Evolutionary conservation across 2,888 invertebrate species (phyloP), one percentile per base, ranked within the genome.

Genomic region (Gryllus longicercus): DNA sequence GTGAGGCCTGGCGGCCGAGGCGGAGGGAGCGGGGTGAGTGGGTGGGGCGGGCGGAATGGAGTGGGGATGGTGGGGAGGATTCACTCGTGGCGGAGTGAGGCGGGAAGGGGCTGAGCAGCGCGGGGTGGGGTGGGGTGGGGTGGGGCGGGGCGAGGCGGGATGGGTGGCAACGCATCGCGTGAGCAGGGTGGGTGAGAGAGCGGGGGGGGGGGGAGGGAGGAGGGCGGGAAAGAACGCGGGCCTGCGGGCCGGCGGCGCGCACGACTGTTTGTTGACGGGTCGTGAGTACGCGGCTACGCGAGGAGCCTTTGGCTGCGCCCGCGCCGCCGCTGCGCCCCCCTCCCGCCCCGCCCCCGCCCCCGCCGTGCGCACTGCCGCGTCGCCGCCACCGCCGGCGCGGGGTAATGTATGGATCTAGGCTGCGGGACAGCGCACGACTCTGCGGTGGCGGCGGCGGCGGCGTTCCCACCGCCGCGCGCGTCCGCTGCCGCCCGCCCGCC

Each of bases 261-360:
- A 63, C 63, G 63, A 63, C 63, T 63, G 63, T 63, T 63, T 63
- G 63, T 63, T 63, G 63, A 63, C 63, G 63, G 63, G 63, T 63
- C 63, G 63, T 63, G 63, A 63, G 63, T n/a, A n/a, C 63, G n/a
- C n/a, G n/a, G 63, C 63, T n/a, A 63, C 63, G 63, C 63, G 63
- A 63, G 63, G n/a, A 63, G 63, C 63, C 63, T 63, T 63, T 63
- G 63, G 63, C 63, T 63, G 63, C 14, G n/a, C 63, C 16, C 63
- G 63, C 63, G 63, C 63, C 63, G 63, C 63, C n/a, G 63, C 8
- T 3, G 16, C 8, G 3, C 63, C 18, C 63, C 63, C 14, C 63
- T 63, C 63, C 14, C 14, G 14, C 63, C 63, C 63, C 63, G 63
- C 63, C 63, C 18, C 51, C 51, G 51, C 51, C 18, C 51, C 3